These are phyloP conservation scores for Aurelia sp. DNA, from an alignment of 30 jellyfish, hydroid and myxozoan genomes.

Conservation along the genomic window DNA sequence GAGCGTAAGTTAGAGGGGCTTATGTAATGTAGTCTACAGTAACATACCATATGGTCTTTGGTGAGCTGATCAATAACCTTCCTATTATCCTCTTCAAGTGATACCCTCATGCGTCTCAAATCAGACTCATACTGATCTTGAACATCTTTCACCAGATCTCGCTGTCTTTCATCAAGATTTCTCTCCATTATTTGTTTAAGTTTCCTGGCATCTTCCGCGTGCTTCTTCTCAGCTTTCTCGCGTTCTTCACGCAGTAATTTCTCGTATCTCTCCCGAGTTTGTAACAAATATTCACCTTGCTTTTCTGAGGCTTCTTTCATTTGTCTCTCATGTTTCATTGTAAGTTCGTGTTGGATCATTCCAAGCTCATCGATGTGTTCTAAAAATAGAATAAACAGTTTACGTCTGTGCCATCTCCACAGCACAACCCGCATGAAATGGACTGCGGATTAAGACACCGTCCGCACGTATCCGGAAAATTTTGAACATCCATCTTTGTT, in stretches of 20 bases:
- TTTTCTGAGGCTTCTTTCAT: conserved; percentile 23
- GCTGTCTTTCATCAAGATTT: conserved; percentile 39
- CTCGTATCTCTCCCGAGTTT: conserved; percentile 67
- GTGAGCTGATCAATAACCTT: conserved; percentile 34
- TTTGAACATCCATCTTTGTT: too few relatives aligned
- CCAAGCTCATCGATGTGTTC: conserved; percentile 65
- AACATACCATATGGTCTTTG: conserved; percentile 58
- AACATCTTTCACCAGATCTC: conserved; percentile 24
- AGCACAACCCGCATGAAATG: too few relatives aligned
- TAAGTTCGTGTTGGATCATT: conserved; percentile 63
- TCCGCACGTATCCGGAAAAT: too few relatives aligned
- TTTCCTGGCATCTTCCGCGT: conserved; percentile 59
- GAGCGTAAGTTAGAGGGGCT: too few relatives aligned
- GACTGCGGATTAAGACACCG: too few relatives aligned
- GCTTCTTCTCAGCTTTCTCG: conserved; percentile 52
- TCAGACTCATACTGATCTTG: conserved; percentile 61
- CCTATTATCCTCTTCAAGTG: conserved; percentile 35
- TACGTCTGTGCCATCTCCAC: too few relatives aligned
- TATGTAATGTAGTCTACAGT: not conserved
- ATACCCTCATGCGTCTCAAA: conserved; percentile 12
- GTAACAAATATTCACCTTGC: conserved; percentile 45
- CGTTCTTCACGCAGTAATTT: conserved; percentile 41
- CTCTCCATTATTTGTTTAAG: conserved; percentile 53
- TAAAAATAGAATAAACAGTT: not conserved
- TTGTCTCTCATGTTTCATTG: conserved; percentile 40